phyloP scores from a whole-genome alignment of 2,888 invertebrate genomes.

The Protodeltote pygarga region DNA sequence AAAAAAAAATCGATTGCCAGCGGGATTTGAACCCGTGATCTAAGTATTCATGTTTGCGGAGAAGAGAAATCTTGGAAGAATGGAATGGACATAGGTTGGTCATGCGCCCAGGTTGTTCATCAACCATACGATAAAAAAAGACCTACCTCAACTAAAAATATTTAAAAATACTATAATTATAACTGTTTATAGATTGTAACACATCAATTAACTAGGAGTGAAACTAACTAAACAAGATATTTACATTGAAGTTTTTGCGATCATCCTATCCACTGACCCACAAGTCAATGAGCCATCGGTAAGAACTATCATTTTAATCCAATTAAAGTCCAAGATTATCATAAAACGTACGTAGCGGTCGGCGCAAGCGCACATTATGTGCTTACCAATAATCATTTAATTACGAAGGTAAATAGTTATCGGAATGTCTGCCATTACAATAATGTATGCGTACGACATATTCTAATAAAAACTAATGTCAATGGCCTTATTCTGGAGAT shows the following conservation, averaged over 20 bases:
- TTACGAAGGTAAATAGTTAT: constrained; percentile 63
- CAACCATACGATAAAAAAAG: too few species aligned
- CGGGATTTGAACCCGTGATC: too few species aligned
- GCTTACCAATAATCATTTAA: constrained; percentile 69
- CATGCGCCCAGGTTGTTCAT: too few species aligned
- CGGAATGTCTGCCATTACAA: constrained; percentile 57
- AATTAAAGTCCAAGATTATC: constrained; percentile 49
- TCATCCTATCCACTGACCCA: constrained; percentile 40
- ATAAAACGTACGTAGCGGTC: constrained; percentile 44
- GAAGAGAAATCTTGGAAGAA: too few species aligned
- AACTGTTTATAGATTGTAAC: too few species aligned
- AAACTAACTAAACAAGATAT: constrained; percentile 18
- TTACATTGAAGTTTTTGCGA: constrained; percentile 36
- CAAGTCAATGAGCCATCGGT: constrained; percentile 32
- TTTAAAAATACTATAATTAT: too few species aligned
- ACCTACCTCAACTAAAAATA: too few species aligned
- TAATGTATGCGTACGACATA: constrained; percentile 61
- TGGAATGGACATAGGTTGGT: too few species aligned
- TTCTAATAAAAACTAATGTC: constrained; percentile 53
- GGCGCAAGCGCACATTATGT: constrained; percentile 55
- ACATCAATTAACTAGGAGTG: constrained; percentile 14
- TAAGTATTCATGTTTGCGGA: too few species aligned
- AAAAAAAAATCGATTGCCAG: too few species aligned
- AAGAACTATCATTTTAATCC: constrained; percentile 55
- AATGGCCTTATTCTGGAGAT: constrained; percentile 49